Percentiles rank a stretch among this genome's conserved stretches.
Conservation (phyloP, 2,888 invertebrate species). For the Plusia festucae region DNA sequence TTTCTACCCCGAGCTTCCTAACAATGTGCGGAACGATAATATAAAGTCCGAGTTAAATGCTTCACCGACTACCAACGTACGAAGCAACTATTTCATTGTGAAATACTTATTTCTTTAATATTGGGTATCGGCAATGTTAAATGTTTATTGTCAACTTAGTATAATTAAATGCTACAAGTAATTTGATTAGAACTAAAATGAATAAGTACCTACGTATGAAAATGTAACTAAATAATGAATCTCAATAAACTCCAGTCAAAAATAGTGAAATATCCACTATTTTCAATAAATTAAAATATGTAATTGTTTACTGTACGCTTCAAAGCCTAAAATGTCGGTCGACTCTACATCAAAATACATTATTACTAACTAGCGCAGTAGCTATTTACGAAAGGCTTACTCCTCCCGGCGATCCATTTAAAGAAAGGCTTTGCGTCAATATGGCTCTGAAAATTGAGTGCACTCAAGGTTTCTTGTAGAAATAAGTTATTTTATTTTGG, state of each 20-base stretch:
- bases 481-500: conserved; percentile 20
- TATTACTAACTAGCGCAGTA: conserved; percentile 23
- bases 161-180: no score
- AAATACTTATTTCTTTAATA: conserved; percentile 7
- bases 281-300: no score
- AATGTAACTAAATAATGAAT: no score
- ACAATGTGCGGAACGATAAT: conserved; percentile 25
- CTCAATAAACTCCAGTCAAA: no score
- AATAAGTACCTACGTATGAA: no score
- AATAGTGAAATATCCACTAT: no score
- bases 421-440: conserved; percentile 33
- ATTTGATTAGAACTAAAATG: no score
- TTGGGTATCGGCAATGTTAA: not conserved
- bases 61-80: not conserved
- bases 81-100: conserved; percentile 10
- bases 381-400: conserved; percentile 30
- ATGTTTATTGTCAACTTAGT: no score
- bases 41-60: conserved; percentile 16
- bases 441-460: conserved; percentile 40
- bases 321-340: conserved; percentile 8
- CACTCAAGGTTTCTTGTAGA: conserved; percentile 28
- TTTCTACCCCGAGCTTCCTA: conserved; percentile 38
- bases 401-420: conserved; percentile 28
- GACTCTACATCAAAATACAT: conserved; percentile 29
- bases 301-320: no score